These are phyloP conservation scores for Eutolmus rufibarbis DNA, from an alignment of 2,888 invertebrate genomes.

Conservation along the genomic window DNA sequence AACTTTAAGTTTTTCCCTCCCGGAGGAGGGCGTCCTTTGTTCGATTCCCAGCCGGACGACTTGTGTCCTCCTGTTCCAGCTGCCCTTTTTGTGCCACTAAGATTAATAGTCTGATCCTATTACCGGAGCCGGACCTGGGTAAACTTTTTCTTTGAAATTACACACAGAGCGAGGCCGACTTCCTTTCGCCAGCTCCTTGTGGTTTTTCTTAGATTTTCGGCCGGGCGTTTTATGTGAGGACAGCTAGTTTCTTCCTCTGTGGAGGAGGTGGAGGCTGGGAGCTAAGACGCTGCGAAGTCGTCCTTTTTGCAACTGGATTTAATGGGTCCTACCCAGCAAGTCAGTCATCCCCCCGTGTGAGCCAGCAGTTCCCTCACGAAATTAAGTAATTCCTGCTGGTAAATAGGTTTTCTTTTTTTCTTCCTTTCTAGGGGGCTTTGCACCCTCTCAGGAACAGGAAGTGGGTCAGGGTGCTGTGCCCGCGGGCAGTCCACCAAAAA, in stretches of 20 bases:
- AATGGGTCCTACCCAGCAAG: not conserved
- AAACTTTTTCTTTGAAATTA: not conserved
- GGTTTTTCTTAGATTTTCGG: not conserved
- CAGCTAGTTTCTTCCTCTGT: not conserved
- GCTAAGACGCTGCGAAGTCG: not conserved
- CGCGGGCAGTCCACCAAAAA: not conserved
- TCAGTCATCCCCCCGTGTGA: not conserved
- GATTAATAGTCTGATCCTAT: slow-evolving; percentile 47
- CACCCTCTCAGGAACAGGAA: not conserved
- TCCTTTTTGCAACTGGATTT: not conserved
- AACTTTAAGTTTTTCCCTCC: slow-evolving; percentile 15
- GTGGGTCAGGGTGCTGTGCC: not conserved
- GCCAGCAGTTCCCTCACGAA: not conserved
- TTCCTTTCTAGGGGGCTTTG: not conserved
- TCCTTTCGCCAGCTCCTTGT: not conserved
- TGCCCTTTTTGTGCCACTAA: slow-evolving; percentile 37
- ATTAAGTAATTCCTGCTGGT: not conserved
- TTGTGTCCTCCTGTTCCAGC: slow-evolving; percentile 8
- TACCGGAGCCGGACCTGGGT: slow-evolving; percentile 34
- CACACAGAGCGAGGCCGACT: not conserved
- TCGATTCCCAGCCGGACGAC: slow-evolving; percentile 6
- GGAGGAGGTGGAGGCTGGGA: not conserved
- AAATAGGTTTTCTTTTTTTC: not conserved
- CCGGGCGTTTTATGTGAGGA: not conserved
- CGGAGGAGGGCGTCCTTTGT: not conserved